These are phyloP conservation scores for Smutsia temminckii DNA, from an alignment of 2,797 vertebrate genomes.

Conservation along the genomic window DNA sequence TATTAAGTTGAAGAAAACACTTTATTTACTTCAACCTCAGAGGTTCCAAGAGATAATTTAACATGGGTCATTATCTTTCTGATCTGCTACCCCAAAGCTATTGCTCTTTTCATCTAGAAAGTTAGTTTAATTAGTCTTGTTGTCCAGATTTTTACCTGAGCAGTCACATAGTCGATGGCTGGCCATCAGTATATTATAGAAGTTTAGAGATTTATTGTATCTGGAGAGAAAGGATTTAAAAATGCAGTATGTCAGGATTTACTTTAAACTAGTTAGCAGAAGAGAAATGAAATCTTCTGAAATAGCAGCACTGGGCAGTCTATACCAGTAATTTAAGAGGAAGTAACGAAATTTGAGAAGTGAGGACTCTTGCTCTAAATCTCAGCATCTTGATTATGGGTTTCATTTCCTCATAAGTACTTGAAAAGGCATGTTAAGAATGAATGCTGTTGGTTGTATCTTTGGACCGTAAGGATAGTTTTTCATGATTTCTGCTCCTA, in stretches of 20 bases:
- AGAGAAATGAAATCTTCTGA: slow-evolving; percentile 56
- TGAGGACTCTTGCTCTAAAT: slow-evolving; percentile 58
- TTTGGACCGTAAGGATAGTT: slow-evolving; percentile 41
- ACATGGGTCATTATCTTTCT: neutral
- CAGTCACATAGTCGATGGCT: slow-evolving; percentile 48
- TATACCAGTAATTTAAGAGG: slow-evolving; percentile 59
- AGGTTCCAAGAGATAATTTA: slow-evolving; percentile 41
- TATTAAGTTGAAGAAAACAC: slow-evolving; percentile 51
- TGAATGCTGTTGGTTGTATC: neutral
- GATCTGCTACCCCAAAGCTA: neutral
- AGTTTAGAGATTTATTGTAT: slow-evolving; percentile 32
- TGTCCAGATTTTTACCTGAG: slow-evolving; percentile 42
- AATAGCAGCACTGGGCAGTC: slow-evolving; percentile 46
- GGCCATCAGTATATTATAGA: slow-evolving; percentile 39
- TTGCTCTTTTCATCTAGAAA: slow-evolving; percentile 53
- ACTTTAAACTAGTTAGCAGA: slow-evolving; percentile 59
- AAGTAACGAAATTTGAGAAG: neutral
- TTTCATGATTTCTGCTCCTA: slow-evolving; percentile 14
- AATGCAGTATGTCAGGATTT: slow-evolving; percentile 42
- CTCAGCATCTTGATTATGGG: slow-evolving; percentile 30
- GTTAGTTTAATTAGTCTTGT: slow-evolving; percentile 63
- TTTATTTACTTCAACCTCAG: slow-evolving; percentile 33
- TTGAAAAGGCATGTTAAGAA: slow-evolving; percentile 36
- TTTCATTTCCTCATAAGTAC: slow-evolving; percentile 65
- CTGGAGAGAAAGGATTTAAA: slow-evolving; percentile 63